phyloP scores from a whole-genome alignment of 2,888 invertebrate genomes.

The Lasioglossum figueresi region DNA sequence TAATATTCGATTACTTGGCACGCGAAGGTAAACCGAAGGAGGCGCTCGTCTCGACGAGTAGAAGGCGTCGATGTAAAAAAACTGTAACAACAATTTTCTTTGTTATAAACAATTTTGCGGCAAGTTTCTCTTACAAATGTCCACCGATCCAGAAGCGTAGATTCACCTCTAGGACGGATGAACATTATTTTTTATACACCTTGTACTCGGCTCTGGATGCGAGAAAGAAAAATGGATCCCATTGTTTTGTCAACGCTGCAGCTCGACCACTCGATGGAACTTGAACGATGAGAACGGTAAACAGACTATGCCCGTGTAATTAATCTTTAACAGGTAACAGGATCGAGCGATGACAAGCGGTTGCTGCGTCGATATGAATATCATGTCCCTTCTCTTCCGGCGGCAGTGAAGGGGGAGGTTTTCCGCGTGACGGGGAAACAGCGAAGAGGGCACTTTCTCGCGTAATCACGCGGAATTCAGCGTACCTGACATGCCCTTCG shows the following conservation, averaged over 20 bases:
- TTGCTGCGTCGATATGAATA: neutral
- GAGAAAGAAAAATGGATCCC: neutral
- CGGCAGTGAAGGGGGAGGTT: neutral
- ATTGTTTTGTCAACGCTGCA: neutral
- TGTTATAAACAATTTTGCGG: no score
- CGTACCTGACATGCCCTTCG: slow-evolving; percentile 21
- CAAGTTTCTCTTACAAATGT: no score
- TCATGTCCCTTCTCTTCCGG: neutral
- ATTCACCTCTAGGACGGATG: no score
- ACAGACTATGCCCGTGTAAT: neutral
- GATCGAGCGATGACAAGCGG: neutral
- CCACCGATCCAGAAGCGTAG: no score
- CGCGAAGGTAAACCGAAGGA: neutral
- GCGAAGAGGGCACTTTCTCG: slow-evolving; percentile 9
- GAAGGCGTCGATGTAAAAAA: no score
- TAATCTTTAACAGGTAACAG: neutral
- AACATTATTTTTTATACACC: no score
- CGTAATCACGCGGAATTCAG: slow-evolving; percentile 51
- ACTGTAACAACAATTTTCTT: no score
- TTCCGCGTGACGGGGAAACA: neutral
- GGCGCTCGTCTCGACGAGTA: neutral
- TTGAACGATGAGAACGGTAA: neutral
- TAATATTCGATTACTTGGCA: neutral
- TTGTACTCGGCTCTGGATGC: neutral
- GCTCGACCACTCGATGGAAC: neutral